Evolutionary conservation across 2,888 invertebrate genomes (phyloP).

Genomic region (Ectemnius cavifrons): DNA sequence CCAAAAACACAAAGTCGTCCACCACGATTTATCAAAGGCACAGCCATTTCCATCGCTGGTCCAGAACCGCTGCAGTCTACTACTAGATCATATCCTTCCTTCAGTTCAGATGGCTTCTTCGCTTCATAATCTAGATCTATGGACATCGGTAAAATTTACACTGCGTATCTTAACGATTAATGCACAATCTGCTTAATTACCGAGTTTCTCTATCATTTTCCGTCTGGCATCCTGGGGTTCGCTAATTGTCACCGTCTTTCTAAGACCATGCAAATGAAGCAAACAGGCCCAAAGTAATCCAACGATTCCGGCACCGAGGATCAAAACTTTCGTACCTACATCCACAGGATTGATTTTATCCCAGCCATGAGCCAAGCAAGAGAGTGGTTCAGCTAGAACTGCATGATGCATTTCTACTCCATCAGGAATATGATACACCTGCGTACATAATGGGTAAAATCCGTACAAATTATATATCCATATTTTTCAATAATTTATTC

Average conservation of each 20-base stretch:
- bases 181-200: slow-evolving; percentile 48
- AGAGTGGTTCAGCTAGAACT: slow-evolving; percentile 84
- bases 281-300: slow-evolving; percentile 84
- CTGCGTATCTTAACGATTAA: background rate
- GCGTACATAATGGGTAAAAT: background rate
- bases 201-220: slow-evolving; percentile 65
- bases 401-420: slow-evolving; percentile 77
- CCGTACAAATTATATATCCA: slow-evolving; percentile 9
- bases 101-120: slow-evolving; percentile 80
- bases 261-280: slow-evolving; percentile 84
- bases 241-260: slow-evolving; percentile 83
- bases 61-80: slow-evolving; percentile 88
- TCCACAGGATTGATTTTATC: slow-evolving; percentile 82
- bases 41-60: slow-evolving; percentile 83
- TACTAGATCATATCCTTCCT: slow-evolving; percentile 81
- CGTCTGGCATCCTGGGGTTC: slow-evolving; percentile 81
- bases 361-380: slow-evolving; percentile 85
- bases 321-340: slow-evolving; percentile 82
- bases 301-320: slow-evolving; percentile 87
- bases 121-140: slow-evolving; percentile 82
- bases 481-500: background rate
- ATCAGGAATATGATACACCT: slow-evolving; percentile 71
- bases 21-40: slow-evolving; percentile 81
- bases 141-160: background rate
- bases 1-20: slow-evolving; percentile 86